A percentile compares a stretch with the other conserved stretches of the same genome.
These are phyloP conservation scores for Campoletis sonorensis DNA, from an alignment of 1,140 invertebrate genomes.

Conservation along the genomic window DNA sequence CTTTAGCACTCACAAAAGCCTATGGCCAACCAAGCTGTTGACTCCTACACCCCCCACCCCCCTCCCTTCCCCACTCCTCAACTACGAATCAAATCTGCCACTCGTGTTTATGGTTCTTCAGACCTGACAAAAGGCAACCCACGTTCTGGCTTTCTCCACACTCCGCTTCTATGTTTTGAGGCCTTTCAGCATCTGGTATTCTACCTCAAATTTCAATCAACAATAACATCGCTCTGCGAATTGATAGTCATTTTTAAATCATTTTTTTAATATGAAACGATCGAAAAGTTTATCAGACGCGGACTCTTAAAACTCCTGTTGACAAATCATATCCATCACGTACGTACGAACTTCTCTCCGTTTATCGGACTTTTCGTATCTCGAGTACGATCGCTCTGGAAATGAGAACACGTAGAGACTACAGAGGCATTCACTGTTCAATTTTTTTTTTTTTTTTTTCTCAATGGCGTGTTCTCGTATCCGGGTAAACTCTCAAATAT, in stretches of 20 bases:
- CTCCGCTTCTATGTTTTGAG: not conserved
- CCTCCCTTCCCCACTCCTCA: too few species aligned
- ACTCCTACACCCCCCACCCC: too few species aligned
- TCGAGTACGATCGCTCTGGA: slow-evolving; percentile 17
- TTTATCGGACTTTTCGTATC: not conserved
- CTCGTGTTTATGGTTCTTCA: too few species aligned
- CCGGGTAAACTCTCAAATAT: slow-evolving; percentile 60
- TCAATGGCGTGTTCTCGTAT: slow-evolving; percentile 52
- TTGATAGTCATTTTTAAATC: too few species aligned
- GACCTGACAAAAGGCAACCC: too few species aligned
- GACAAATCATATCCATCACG: not conserved
- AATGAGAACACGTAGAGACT: slow-evolving; percentile 46
- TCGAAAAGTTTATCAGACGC: too few species aligned
- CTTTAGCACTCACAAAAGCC: too few species aligned
- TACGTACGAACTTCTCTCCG: not conserved
- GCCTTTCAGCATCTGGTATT: not conserved
- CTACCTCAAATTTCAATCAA: not conserved
- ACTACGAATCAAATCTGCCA: too few species aligned
- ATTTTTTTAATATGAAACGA: too few species aligned
- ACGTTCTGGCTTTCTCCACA: too few species aligned
- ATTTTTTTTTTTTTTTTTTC: slow-evolving; percentile 30
- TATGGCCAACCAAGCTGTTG: too few species aligned
- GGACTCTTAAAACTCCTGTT: not conserved
- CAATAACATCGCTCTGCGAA: not conserved
- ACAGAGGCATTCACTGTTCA: slow-evolving; percentile 59